Evolutionary conservation across 23 tunicate genomes (phyloP), one percentile per base, ranked within the genome.

Genomic region (Trididemnum clinides): DNA sequence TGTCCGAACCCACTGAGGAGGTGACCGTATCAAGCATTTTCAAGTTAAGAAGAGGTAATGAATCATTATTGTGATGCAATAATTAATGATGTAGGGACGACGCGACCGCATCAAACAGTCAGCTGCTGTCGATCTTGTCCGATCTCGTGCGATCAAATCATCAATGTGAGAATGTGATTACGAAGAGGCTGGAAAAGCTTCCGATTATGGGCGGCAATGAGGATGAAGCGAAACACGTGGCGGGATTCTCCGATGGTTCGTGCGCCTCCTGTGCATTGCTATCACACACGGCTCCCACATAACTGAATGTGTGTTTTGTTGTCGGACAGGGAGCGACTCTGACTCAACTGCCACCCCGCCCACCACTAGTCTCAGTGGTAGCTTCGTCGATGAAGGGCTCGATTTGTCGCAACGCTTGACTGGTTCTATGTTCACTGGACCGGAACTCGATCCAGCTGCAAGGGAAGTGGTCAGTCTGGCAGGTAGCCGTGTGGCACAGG

Each of bases 351-450:
- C 1, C 57, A 69, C 91, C 35, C 85, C 81, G 4, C 50, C 39
- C 4, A 70, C 64, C 81, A 79, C 85, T 2, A 87, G 85, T 51
- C 81, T 80, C 5, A 83, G 75, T 33, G 91, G 91, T 33, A 92
- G 97, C 69, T 87, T 92, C 64, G 86, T 86, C 38, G 97, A 92
- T 44, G 97, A 92, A 81, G 97, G 97, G 36, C 70, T 92, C 21
- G 97, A 92, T 57, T 69, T 92, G 64, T 88, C 92, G 75, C 97
- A 92, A 65, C 72, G 89, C 44, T 80, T 92, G 57, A 88, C 84
- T 4, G 97, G 88, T 73, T 88, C 92, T 49, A 92, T 92, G 97
- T 92, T 92, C 59, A 50, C 79, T 33, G 97, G 92, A 29, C 92
- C 97, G 51, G 92, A 88, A 39, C 88, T 92, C n/a, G 97, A 92